Percentiles rank a stretch among this genome's conserved stretches.
These are phyloP conservation scores for Lordiphosa andalusiaca DNA, from an alignment of 2,888 invertebrate genomes.

Conservation along the genomic window DNA sequence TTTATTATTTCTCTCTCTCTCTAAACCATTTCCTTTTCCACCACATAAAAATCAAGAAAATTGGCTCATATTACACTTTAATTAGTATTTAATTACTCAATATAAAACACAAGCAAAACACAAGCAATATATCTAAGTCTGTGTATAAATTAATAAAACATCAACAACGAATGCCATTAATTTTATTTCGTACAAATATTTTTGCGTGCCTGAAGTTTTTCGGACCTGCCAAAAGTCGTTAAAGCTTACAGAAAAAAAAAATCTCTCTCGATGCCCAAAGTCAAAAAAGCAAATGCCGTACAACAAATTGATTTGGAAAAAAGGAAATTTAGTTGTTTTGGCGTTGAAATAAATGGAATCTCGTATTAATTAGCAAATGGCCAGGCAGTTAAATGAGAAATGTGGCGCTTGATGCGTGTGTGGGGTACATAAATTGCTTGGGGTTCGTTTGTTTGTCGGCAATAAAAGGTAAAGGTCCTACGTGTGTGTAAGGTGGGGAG, in stretches of 20 bases:
- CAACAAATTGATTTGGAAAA: slow-evolving; percentile 67
- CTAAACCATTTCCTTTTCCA: not conserved
- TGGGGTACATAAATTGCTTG: slow-evolving; percentile 54
- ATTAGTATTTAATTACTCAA: slow-evolving; percentile 73
- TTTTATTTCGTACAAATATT: slow-evolving; percentile 68
- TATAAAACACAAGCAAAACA: slow-evolving; percentile 57
- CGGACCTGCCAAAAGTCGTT: slow-evolving; percentile 65
- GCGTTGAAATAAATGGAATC: slow-evolving; percentile 64
- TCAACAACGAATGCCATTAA: slow-evolving; percentile 60
- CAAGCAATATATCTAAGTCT: slow-evolving; percentile 59
- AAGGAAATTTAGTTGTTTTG: slow-evolving; percentile 66
- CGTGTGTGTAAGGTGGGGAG: not conserved
- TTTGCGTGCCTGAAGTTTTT: slow-evolving; percentile 49
- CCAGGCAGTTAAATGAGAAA: slow-evolving; percentile 73
- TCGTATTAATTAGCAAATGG: slow-evolving; percentile 78
- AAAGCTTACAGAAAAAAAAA: slow-evolving; percentile 55
- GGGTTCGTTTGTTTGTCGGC: slow-evolving; percentile 14
- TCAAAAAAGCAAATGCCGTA: slow-evolving; percentile 43
- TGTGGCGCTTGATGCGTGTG: slow-evolving; percentile 63
- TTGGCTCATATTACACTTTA: slow-evolving; percentile 68
- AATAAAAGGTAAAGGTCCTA: slow-evolving; percentile 48
- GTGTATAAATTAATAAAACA: slow-evolving; percentile 71
- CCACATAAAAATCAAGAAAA: slow-evolving; percentile 38
- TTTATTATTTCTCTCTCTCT: slow-evolving; percentile 4
- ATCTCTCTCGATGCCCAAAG: slow-evolving; percentile 43